phyloP scores from a whole-genome alignment of 2,888 invertebrate genomes.

The Sarcophaga carnaria region DNA sequence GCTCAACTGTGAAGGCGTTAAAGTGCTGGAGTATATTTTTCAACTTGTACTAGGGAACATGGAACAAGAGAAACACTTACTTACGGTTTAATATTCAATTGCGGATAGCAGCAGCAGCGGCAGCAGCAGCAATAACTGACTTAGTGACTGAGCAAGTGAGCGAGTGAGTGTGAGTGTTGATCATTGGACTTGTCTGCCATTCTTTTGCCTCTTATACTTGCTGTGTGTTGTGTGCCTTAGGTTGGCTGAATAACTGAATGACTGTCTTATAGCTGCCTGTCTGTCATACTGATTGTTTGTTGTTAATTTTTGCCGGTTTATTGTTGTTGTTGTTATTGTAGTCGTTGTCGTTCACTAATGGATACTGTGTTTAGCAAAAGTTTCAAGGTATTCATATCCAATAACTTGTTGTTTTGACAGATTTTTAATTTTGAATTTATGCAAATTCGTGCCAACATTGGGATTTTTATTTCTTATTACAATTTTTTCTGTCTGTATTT shows the following conservation, averaged over 20 bases:
- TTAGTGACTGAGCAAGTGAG: background rate
- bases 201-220: slow-evolving; percentile 10
- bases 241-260: slow-evolving; percentile 30
- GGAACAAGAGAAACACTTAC: too few species aligned
- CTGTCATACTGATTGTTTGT: slow-evolving; percentile 13
- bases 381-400: slow-evolving; percentile 63
- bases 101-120: slow-evolving; percentile 1
- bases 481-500: background rate
- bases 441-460: slow-evolving; percentile 67
- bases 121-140: too few species aligned
- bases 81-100: slow-evolving; percentile 48
- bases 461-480: slow-evolving; percentile 45
- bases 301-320: slow-evolving; percentile 32
- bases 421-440: slow-evolving; percentile 71
- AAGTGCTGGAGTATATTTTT: slow-evolving; percentile 49
- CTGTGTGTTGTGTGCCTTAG: background rate
- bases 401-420: slow-evolving; percentile 68
- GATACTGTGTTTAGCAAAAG: slow-evolving; percentile 37
- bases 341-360: slow-evolving; percentile 33
- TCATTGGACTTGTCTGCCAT: slow-evolving; percentile 33
- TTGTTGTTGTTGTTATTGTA: too few species aligned
- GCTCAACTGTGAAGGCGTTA: slow-evolving; percentile 64
- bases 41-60: slow-evolving; percentile 2
- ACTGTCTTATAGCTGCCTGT: slow-evolving; percentile 16
- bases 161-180: slow-evolving; percentile 8